phyloP scores from a whole-genome alignment of 2,113 vertebrate species.

The Marcusenius ussheri region DNA sequence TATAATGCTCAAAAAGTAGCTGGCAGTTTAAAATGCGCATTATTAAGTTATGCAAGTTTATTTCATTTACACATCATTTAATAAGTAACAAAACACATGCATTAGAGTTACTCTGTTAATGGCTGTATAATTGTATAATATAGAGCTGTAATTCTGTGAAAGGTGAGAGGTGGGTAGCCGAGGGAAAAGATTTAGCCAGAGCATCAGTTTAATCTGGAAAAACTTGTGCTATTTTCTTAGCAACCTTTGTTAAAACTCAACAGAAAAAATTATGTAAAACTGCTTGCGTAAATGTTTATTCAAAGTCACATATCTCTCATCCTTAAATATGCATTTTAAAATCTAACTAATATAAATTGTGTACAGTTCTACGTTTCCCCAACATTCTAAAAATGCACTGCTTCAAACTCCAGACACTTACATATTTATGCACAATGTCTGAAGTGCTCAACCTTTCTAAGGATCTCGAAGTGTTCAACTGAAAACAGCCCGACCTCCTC shows the following conservation, averaged over 20 bases:
- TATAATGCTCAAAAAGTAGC: neutral
- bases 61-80: neutral
- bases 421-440: neutral
- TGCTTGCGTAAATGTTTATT: neutral
- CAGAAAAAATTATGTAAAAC: neutral
- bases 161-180: neutral
- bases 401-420: neutral
- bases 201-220: neutral
- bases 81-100: neutral
- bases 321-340: neutral
- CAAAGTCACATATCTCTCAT: neutral
- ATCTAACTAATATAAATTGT: neutral
- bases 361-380: neutral
- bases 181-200: neutral
- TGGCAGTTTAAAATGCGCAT: neutral
- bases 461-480: neutral
- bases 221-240: neutral
- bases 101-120: neutral
- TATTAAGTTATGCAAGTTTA: neutral
- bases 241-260: neutral
- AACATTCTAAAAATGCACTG: neutral
- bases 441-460: neutral
- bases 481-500: neutral
- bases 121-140: neutral
- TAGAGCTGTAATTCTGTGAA: neutral